These are phyloP conservation scores for Troglohyphantes excavatus DNA, from an alignment of 2,888 invertebrate species.

Conservation along the genomic window DNA sequence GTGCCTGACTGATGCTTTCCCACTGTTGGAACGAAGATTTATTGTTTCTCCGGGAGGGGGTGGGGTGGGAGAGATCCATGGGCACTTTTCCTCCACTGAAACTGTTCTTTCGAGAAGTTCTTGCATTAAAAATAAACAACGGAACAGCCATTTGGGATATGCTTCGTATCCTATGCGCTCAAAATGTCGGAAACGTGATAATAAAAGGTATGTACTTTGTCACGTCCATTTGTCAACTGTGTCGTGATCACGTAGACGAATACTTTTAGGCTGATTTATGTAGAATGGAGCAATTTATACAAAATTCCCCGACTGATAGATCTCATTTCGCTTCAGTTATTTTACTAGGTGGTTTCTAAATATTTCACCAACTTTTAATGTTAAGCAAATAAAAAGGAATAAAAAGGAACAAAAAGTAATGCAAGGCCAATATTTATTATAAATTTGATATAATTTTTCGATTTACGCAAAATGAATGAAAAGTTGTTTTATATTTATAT, in stretches of 20 bases:
- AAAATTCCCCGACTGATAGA: not conserved
- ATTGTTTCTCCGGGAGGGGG: slow-evolving; percentile 30
- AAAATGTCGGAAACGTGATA: slow-evolving; percentile 28
- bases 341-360: too few relatives aligned
- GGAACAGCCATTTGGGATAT: slow-evolving; percentile 22
- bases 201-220: slow-evolving; percentile 61
- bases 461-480: too few relatives aligned
- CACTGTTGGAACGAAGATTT: slow-evolving; percentile 68
- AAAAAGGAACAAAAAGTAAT: too few relatives aligned
- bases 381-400: too few relatives aligned
- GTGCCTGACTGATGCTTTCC: slow-evolving; percentile 50
- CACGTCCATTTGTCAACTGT: slow-evolving; percentile 54
- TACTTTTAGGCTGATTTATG: not conserved
- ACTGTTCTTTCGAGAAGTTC: slow-evolving; percentile 31
- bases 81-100: not conserved
- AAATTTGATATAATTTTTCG: too few relatives aligned
- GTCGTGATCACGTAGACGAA: not conserved
- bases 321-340: not conserved
- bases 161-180: not conserved
- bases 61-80: slow-evolving; percentile 14
- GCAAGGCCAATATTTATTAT: too few relatives aligned
- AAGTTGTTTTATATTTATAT: too few relatives aligned
- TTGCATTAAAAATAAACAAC: slow-evolving; percentile 73
- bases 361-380: too few relatives aligned
- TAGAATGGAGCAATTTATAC: not conserved